phyloP scores from a whole-genome alignment of 2,113 vertebrate species.

The Myxocyprinus asiaticus region DNA sequence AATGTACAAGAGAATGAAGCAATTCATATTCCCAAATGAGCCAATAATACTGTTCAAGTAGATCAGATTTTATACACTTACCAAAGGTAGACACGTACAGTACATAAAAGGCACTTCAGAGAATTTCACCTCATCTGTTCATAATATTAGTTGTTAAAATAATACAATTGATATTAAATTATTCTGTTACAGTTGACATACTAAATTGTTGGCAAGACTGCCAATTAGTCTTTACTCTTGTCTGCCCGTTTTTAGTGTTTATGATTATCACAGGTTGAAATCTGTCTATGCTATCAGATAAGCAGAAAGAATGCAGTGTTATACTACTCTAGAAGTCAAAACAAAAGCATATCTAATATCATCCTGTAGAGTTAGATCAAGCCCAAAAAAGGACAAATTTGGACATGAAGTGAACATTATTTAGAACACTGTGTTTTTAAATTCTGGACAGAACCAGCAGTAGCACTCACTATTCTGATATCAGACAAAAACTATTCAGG shows the following conservation, averaged over 20 bases:
- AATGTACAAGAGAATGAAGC: slow-evolving; percentile 2
- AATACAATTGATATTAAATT: no score
- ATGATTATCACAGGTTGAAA: slow-evolving; percentile 8
- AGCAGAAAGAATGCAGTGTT: slow-evolving; percentile 11
- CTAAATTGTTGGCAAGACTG: no score
- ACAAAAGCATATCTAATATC: slow-evolving; percentile 1
- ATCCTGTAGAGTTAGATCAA: slow-evolving; percentile 2
- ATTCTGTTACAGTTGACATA: no score
- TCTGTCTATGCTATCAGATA: slow-evolving; percentile 26
- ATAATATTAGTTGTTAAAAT: no score
- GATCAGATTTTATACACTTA: not conserved
- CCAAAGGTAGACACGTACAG: no score
- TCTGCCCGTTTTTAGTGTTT: not conserved
- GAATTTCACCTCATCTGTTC: no score
- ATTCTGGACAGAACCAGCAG: not conserved
- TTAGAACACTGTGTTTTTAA: not conserved
- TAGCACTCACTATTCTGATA: no score
- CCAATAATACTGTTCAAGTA: slow-evolving; percentile 6
- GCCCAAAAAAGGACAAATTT: slow-evolving; percentile 18
- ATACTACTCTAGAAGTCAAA: not conserved
- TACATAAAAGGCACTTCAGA: no score
- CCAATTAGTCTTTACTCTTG: slow-evolving; percentile 4
- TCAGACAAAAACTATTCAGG: not conserved
- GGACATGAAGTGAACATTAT: not conserved
- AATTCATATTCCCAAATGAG: slow-evolving; percentile 8